Conservation (phyloP, 2,113 vertebrate species). For the Callorhinus ursinus region DNA sequence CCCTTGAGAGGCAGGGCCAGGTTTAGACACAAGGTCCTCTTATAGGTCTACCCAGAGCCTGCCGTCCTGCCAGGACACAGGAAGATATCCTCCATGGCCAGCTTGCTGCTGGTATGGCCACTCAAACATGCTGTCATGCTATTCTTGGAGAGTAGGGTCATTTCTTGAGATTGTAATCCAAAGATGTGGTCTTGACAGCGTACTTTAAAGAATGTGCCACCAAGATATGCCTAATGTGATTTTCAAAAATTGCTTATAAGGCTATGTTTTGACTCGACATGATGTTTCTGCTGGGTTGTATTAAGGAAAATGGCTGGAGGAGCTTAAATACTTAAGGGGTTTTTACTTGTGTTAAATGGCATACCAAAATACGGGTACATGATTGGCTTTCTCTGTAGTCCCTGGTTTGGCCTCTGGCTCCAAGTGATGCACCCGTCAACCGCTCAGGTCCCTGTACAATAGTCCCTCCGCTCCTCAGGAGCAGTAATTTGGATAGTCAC, state of each 20-base stretch:
- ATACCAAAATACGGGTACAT: neutral
- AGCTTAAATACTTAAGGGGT: neutral
- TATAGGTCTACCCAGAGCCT: neutral
- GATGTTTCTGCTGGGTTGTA: neutral
- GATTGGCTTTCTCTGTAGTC: neutral
- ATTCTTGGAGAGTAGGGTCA: neutral
- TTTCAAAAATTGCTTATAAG: neutral
- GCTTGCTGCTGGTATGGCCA: neutral
- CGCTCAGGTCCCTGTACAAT: neutral
- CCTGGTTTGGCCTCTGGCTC: neutral
- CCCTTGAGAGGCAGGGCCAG: neutral
- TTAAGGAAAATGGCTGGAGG: neutral
- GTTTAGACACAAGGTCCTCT: too few relatives aligned
- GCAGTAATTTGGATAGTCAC: neutral
- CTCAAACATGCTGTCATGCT: neutral
- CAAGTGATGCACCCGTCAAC: neutral
- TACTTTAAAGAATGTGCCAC: neutral
- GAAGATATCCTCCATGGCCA: neutral
- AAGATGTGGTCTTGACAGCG: neutral
- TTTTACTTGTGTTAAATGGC: neutral
- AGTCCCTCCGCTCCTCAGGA: neutral
- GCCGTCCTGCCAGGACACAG: accelerated
- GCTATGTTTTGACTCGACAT: neutral
- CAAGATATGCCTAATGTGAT: neutral
- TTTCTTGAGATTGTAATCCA: neutral